Base-by-base conservation (phyloP, 2,113 vertebrate genomes). In the Pterocles burchelli region DNA sequence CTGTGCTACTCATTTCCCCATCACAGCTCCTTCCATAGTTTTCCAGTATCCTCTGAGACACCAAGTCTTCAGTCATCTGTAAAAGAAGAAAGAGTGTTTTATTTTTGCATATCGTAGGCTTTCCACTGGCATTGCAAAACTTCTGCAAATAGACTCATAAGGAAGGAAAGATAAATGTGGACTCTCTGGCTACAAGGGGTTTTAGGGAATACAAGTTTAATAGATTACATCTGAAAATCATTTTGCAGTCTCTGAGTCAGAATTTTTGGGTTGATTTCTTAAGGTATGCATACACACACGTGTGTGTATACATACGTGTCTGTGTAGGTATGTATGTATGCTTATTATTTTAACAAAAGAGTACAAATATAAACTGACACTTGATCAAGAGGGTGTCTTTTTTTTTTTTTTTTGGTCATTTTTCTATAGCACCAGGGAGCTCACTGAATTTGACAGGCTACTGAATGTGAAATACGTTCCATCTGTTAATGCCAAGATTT, bases 221-320 rank as follows among this genome's bases (percentile, higher is more conserved):
- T 33, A 85, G 34, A 55, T 77, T 89, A 81, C 24, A 70, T 95
- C 61, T 78, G 61, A 92, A 97, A 88, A 90, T 93, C 17, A 80
- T n/a, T 85, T 88, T 94, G 17, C 54, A 33, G 19, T n/a, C n/a
- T 51, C 25, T 68, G 31, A 72, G 49, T 71, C 55, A 90, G 28
- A 83, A 48, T 52, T 77, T 87, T 55, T 19, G 20, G 24, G 31
- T 59, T 93, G 49, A 70, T 75, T 78, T 58, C 25, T 68, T 54
- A 34, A 76, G 31, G 28, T 62, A 48, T 33, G 25, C 10, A 31
- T 63, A 31, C 9, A 48, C 4, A 9, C 21, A 12, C 6, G 2
- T 22, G 4, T 28, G 19, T 31, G 31, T 57, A 20, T 74, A 33
- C 18, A 19, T 52, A 43, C 5, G 13, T 13, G 11, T 38, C 4